Base-by-base conservation (phyloP, 2,888 invertebrate genomes). In the Sclerodermus sp. region DNA sequence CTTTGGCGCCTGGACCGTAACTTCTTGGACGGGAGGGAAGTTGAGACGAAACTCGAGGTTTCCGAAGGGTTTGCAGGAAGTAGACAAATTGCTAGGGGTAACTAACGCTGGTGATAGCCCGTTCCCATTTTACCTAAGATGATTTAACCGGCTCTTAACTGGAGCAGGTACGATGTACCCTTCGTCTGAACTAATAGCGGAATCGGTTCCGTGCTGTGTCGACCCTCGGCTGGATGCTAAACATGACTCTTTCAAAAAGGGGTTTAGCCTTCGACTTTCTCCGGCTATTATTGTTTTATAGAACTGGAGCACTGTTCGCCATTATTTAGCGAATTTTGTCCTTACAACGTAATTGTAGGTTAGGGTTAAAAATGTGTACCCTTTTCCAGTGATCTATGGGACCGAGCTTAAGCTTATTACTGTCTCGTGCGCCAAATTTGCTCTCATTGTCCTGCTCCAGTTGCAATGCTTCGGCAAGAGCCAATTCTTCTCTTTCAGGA, bases 281-380 rank as follows among this genome's bases (percentile, higher is more conserved):
- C 32, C 46, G 47, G 49, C 48, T 57, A 72, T 71, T 67, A 68
- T 70, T 69, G 68, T 71, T 73, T 64, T 67, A 66, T 67, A 62
- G 64, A 72, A 71, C 62, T 70, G 62, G 69, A 69, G 68, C 69
- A 70, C 69, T 67, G 64, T 59, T 30, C 51, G 51, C 30, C 45
- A 65, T 69, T 70, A 57, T 67, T 39, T 15, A 39, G 42, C 51
- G 47, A 60, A 62, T 52, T 55, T 58, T 51, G 60, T 59, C 65
- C 68, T 70, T 64, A 71, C 71, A 64, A 73, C 65, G 67, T 68
- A 70, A 73, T 74, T 68, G 63, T 68, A 51, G 66, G 65, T 62
- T 71, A 70, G 73, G 69, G 74, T 75, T 75, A 72, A 75, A 72
- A 71, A 71, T 66, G 49, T 62, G 62, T 60, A 68, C 68, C 69